Base-by-base conservation (phyloP, 2,113 vertebrate species). In the Megaceryle torquata region DNA sequence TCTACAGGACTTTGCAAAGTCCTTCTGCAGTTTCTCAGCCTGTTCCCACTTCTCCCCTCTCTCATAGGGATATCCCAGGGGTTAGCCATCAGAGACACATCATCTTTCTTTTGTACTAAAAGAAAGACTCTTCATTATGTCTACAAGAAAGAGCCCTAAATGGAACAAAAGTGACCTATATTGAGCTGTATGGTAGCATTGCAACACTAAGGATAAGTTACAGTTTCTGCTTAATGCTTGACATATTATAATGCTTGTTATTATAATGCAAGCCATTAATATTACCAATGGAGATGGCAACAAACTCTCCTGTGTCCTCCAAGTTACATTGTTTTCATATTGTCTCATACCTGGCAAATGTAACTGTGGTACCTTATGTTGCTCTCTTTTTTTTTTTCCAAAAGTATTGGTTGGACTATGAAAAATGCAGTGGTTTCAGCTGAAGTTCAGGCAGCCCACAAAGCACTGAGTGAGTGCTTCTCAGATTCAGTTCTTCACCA, bases 381-480 rank as follows among this genome's bases (percentile, higher is more conserved):
- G 21, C 86, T 89, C 77, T 33, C 11, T 24, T 64, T 82, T 84
- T 86, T 33, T 82, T 83, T 85, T n/a, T 19, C 56, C 11, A 0
- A 3, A 72, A 69, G 53, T 37, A 60, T 80, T 85, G 84, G 67
- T 65, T 82, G 91, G 78, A 76, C 37, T 69, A 4, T 85, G 91
- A 85, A 94, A 87, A 95, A 94, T 82, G 61, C 48, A 13, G 89
- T 87, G 95, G 93, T 96, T 96, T 96, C 78, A 50, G 81, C 65
- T 92, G 94, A 89, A 95, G 94, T 93, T 92, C 87, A 94, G 91
- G 74, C 89, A 95, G 67, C 91, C 89, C 96, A 89, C 93, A 95
- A 94, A 85, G 87, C 79, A 82, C 2, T 1, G 87, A 82, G 86
- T 82, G n/a, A 91, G 82, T 0, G 3, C 82, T 87, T 77, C 82